Evolutionary conservation across 2,113 vertebrate genomes (phyloP).

Genomic region (Phasianus colchicus): DNA sequence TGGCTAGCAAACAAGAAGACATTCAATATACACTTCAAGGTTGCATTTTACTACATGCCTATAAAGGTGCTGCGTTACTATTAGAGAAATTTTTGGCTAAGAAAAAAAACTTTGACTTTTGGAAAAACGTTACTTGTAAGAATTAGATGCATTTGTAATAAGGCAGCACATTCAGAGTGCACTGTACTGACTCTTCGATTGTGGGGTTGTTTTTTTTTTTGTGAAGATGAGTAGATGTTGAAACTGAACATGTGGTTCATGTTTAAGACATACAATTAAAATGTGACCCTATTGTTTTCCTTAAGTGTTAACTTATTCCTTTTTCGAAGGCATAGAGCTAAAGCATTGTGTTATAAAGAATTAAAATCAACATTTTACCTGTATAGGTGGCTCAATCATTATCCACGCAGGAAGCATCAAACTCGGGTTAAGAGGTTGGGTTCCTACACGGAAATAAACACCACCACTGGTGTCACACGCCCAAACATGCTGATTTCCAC

Average conservation of each 20-base stretch:
- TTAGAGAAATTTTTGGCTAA: neutral
- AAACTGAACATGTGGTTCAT: neutral
- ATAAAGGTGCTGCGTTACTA: neutral
- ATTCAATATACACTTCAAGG: neutral
- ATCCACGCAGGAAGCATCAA: conserved; percentile 99
- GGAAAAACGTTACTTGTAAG: neutral
- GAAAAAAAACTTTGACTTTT: neutral
- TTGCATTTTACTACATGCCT: neutral
- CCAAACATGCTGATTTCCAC: conserved; percentile 96
- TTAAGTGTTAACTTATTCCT: neutral
- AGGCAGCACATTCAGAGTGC: neutral
- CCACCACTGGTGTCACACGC: conserved; percentile 90
- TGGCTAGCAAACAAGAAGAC: neutral
- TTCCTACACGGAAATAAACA: conserved; percentile 96
- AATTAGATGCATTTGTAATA: neutral
- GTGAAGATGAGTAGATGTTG: neutral
- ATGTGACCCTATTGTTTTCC: neutral
- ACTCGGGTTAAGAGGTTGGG: conserved; percentile 94
- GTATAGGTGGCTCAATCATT: conserved; percentile 90
- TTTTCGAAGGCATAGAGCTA: neutral
- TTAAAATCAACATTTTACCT: conserved; percentile 76
- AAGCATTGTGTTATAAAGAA: neutral
- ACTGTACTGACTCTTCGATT: neutral
- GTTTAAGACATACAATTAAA: neutral
- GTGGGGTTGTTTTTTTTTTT: no score